Conservation (phyloP, 2,888 invertebrate species). For the Petrolisthes manimaculis region DNA sequence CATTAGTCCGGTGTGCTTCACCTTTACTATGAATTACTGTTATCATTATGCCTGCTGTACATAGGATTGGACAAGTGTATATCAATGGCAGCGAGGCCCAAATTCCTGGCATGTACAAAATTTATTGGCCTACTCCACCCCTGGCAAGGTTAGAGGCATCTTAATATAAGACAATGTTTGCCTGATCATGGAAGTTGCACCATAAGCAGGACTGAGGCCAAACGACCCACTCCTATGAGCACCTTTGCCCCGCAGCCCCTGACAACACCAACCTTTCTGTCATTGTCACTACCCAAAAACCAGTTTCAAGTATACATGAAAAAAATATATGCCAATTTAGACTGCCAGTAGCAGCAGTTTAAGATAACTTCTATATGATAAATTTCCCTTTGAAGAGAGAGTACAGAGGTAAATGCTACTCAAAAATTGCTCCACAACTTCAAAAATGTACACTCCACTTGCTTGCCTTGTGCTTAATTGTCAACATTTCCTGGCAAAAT, state of each 20-base stretch:
- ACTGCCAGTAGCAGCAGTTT: too few species aligned
- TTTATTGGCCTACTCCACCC: conserved; percentile 60
- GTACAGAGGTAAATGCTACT: too few species aligned
- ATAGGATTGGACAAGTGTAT: conserved; percentile 61
- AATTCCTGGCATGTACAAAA: conserved; percentile 52
- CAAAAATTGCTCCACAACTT: too few species aligned
- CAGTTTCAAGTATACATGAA: neutral
- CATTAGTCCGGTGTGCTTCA: conserved; percentile 55
- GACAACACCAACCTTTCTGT: neutral
- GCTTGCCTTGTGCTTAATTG: neutral
- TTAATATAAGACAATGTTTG: conserved; percentile 62
- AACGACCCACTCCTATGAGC: conserved; percentile 45
- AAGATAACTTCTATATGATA: too few species aligned
- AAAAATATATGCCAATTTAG: neutral
- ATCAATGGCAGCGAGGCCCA: conserved; percentile 57
- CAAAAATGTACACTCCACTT: too few species aligned
- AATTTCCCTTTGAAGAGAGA: too few species aligned
- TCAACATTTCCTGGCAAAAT: neutral
- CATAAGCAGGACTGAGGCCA: conserved; percentile 58
- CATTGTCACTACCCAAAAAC: neutral
- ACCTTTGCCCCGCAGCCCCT: conserved; percentile 31
- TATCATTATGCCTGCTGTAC: conserved; percentile 60
- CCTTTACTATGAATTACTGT: conserved; percentile 55
- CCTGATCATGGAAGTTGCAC: conserved; percentile 57
- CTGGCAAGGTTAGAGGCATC: conserved; percentile 62